Evolutionary conservation across 2,113 vertebrate species (phyloP).

Genomic region (Syngnathus scovelli): DNA sequence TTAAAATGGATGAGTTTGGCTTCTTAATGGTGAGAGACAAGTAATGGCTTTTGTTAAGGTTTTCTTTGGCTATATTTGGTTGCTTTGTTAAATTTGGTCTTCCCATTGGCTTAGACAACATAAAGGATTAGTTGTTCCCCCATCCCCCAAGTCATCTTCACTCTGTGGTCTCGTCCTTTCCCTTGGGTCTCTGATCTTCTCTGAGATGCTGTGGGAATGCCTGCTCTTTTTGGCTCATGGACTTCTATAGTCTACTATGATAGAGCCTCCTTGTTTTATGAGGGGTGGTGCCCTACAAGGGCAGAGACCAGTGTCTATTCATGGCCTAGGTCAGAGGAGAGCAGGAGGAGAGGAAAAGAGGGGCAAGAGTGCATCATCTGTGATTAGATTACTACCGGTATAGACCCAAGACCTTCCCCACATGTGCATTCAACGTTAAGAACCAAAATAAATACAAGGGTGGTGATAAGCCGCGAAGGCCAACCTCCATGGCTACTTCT

Average conservation of each 20-base stretch:
- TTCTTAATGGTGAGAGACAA: conserved; percentile 11
- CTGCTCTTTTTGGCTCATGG: conserved; percentile 41
- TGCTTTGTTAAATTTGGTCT: conserved; percentile 45
- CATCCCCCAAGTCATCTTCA: conserved; percentile 20
- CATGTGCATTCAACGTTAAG: conserved; percentile 71
- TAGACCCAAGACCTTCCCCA: conserved; percentile 54
- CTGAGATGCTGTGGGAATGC: conserved; percentile 46
- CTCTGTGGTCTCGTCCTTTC: conserved; percentile 38
- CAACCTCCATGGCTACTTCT: conserved; percentile 66
- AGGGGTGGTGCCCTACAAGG: conserved; percentile 27
- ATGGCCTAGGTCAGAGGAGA: conserved; percentile 42
- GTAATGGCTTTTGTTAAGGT: not conserved
- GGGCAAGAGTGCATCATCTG: conserved; percentile 51
- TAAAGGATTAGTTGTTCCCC: conserved; percentile 45
- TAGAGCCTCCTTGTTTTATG: conserved; percentile 42
- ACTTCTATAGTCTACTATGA: conserved; percentile 23
- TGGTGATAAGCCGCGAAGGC: conserved; percentile 58
- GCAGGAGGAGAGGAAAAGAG: conserved; percentile 26
- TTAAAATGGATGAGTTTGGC: not conserved
- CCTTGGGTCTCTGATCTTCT: conserved; percentile 22
- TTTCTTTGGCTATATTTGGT: conserved; percentile 38
- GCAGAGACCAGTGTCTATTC: conserved; percentile 36
- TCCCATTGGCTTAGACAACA: conserved; percentile 36
- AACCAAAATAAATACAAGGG: conserved; percentile 71
- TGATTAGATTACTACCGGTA: conserved; percentile 66